phyloP scores from a whole-genome alignment of 2,888 invertebrate species.

The Tachina fera region DNA sequence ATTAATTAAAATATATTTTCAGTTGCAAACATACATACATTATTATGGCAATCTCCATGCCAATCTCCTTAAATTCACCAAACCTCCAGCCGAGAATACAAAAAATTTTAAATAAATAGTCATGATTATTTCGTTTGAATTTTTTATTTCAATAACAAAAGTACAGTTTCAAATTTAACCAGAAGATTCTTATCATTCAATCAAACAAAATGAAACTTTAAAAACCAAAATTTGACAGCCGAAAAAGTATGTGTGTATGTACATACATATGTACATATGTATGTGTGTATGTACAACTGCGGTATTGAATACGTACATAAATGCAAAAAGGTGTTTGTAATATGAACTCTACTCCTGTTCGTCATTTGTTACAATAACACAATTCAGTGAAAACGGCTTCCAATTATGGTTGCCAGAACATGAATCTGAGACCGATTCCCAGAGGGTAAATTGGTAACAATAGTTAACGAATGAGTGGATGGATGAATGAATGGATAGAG shows the following conservation, averaged over 20 bases:
- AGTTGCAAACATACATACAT: no score
- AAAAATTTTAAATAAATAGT: conserved; percentile 21
- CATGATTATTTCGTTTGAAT: not conserved
- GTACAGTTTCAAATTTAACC: conserved; percentile 65
- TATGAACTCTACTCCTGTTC: conserved; percentile 56
- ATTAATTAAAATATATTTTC: no score
- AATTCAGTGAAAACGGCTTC: conserved; percentile 61
- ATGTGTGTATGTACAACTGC: not conserved
- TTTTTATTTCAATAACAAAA: conserved; percentile 44
- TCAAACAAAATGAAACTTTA: conserved; percentile 35
- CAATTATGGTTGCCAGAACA: conserved; percentile 64
- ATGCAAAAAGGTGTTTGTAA: conserved; percentile 64
- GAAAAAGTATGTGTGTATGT: not conserved
- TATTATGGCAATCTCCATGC: not conserved
- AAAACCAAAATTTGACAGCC: conserved; percentile 35
- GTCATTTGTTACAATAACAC: conserved; percentile 40
- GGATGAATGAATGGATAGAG: conserved; percentile 19
- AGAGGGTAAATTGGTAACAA: conserved; percentile 64
- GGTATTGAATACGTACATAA: not conserved
- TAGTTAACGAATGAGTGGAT: conserved; percentile 37
- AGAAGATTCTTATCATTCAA: conserved; percentile 48
- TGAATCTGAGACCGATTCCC: conserved; percentile 46
- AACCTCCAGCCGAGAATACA: conserved; percentile 35
- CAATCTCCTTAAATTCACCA: not conserved
- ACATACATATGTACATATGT: not conserved